Evolutionary conservation across 2,113 vertebrate species (phyloP).

Genomic region (Hippocampus barbouri): DNA sequence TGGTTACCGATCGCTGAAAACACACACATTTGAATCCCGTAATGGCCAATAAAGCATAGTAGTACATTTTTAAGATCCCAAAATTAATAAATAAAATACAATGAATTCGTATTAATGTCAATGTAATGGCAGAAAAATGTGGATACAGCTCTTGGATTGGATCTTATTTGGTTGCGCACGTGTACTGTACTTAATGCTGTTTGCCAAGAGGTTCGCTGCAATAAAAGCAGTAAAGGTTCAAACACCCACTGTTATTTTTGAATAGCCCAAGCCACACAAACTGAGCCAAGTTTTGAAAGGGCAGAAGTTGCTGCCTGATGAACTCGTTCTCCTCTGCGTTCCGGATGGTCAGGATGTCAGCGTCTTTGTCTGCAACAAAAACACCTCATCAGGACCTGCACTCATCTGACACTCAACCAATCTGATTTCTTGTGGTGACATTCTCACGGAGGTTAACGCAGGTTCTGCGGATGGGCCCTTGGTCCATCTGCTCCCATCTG

Average conservation of each 20-base stretch:
- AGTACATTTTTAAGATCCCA: not conserved
- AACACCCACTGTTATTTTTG: slow-evolving; percentile 75
- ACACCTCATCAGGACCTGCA: not conserved
- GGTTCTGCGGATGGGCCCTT: slow-evolving; percentile 60
- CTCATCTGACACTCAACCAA: not conserved
- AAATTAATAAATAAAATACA: too few species aligned
- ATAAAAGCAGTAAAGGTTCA: not conserved
- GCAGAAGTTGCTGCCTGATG: slow-evolving; percentile 76
- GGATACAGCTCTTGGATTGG: not conserved
- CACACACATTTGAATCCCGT: not conserved
- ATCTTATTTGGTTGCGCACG: not conserved
- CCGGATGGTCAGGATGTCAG: slow-evolving; percentile 82
- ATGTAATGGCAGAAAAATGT: not conserved
- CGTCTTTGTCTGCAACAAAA: slow-evolving; percentile 45
- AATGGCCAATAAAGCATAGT: not conserved
- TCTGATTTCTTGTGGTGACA: not conserved
- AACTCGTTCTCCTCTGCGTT: slow-evolving; percentile 85
- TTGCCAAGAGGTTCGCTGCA: not conserved
- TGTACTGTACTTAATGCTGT: not conserved
- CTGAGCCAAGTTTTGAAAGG: slow-evolving; percentile 75
- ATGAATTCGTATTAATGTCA: not conserved
- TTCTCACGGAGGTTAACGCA: slow-evolving; percentile 82
- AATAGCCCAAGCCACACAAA: slow-evolving; percentile 85
- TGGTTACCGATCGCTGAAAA: slow-evolving; percentile 68
- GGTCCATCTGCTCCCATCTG: slow-evolving; percentile 68